Conservation (phyloP, 2,113 vertebrate genomes). For the Athene cunicularia region DNA sequence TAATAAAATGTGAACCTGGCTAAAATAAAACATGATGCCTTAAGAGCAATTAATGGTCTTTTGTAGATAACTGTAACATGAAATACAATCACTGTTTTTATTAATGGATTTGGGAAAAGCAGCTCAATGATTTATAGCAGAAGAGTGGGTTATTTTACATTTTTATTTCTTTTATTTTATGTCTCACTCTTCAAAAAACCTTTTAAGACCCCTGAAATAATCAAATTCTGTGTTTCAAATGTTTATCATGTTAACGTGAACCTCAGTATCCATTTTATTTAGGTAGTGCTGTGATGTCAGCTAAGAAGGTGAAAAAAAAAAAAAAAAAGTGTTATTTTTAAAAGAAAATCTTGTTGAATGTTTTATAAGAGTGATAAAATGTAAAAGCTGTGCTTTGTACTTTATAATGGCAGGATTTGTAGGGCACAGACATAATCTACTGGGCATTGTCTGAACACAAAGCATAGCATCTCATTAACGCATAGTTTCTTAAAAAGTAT, state of each 20-base stretch:
- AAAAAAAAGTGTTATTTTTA: conserved; percentile 40
- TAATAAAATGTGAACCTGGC: conserved; percentile 75
- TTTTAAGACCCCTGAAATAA: conserved; percentile 41
- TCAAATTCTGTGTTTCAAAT: conserved; percentile 29
- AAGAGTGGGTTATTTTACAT: conserved; percentile 56
- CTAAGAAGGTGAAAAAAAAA: conserved; percentile 32
- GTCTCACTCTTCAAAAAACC: conserved; percentile 35
- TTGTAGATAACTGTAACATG: conserved; percentile 74
- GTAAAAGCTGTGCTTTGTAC: conserved; percentile 34
- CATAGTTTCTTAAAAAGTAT: conserved; percentile 22
- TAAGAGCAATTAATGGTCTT: conserved; percentile 74
- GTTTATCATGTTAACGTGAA: conserved; percentile 49
- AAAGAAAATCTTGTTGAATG: conserved; percentile 48
- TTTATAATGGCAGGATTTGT: conserved; percentile 53
- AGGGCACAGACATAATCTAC: conserved; percentile 17
- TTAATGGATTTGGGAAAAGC: conserved; percentile 74
- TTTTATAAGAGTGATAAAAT: conserved; percentile 61
- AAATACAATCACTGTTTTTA: conserved; percentile 73
- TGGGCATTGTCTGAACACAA: conserved; percentile 51
- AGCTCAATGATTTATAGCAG: conserved; percentile 58
- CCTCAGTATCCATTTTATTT: conserved; percentile 65
- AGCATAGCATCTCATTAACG: conserved; percentile 56
- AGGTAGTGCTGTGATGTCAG: conserved; percentile 61
- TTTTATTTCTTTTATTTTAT: conserved; percentile 73
- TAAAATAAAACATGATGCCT: conserved; percentile 76